Evolutionary conservation across 2,113 vertebrate genomes (phyloP), one percentile per base, ranked within the genome.

Genomic region (Pionites leucogaster): DNA sequence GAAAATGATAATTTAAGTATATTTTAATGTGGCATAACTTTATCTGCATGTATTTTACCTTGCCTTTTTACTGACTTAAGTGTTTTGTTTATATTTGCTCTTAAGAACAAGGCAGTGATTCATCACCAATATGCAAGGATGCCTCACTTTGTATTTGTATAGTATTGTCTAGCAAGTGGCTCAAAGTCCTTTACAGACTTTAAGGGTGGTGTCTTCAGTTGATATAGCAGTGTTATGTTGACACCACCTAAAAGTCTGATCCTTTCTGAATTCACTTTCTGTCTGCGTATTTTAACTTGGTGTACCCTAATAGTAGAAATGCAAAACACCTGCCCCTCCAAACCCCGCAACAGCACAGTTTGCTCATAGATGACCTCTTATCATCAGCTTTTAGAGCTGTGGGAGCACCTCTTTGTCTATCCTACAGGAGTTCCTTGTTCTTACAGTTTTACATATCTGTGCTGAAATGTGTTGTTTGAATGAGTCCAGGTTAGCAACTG

Each of bases 201-300:
- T 31, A 72, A 69, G 62, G 52, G 31, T 81, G 70, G 6, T 67
- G n/a, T 68, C 76, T 92, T 93, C 72, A 88, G 50, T 69, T 84
- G 76, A 41, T 92, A 47, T 46, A 82, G 37, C 47, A 52, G 86
- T 63, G 82, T 74, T 91, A 69, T 39, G 83, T 92, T 95, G 92
- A 94, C 50, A 81, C 76, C 82, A 84, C 55, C 86, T 92, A 86
- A 95, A 95, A 88, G 94, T 60, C 27, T 60, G 50, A 80, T 94
- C 53, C 70, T 88, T 22, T 70, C 64, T 86, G 50, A 44, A 28
- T 86, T 93, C 59, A 42, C 33, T 78, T 92, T 92, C 77, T 75
- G 50, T 84, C 76, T 72, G 28, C 9, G 8, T 50, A 41, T 86
- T 88, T 85, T 71, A 42, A 68, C 13, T 74, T 86, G 65, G 60